Percentiles rank a stretch among this genome's conserved stretches.
phyloP scores from a whole-genome alignment of 2,888 invertebrate genomes.

The Vanessa cardui region DNA sequence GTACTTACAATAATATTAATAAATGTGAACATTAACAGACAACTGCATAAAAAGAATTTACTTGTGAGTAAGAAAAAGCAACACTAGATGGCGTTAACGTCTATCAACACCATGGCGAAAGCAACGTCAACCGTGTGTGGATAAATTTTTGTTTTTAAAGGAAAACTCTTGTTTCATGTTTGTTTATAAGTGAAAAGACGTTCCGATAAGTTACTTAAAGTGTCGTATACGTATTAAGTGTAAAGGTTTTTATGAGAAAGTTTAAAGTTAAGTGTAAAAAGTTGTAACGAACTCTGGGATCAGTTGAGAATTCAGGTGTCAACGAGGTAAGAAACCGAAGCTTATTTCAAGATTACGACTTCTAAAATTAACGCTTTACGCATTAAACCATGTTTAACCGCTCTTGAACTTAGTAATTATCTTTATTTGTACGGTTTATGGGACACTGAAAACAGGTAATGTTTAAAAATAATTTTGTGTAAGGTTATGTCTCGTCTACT shows the following conservation, averaged over 20 bases:
- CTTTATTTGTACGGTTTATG: constrained; percentile 28
- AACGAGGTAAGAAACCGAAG: constrained; percentile 81
- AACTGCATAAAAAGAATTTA: constrained; percentile 17
- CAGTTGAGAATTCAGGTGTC: constrained; percentile 80
- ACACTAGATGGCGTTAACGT: constrained; percentile 61
- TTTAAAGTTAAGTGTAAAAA: constrained; percentile 75
- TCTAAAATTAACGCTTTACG: constrained; percentile 64
- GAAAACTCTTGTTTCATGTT: constrained; percentile 71
- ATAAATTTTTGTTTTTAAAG: constrained; percentile 76
- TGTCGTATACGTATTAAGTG: constrained; percentile 60
- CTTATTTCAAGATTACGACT: constrained; percentile 67
- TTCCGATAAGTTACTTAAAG: constrained; percentile 59
- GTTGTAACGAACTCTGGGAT: constrained; percentile 79
- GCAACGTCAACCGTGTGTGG: constrained; percentile 74
- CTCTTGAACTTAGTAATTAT: constrained; percentile 47
- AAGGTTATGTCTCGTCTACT: constrained; percentile 71
- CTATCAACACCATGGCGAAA: constrained; percentile 74
- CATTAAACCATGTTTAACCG: constrained; percentile 49
- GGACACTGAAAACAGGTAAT: constrained; percentile 54
- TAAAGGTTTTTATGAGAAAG: constrained; percentile 60
- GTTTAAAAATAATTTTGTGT: constrained; percentile 73
- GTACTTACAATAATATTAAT: neutral
- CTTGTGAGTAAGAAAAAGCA: constrained; percentile 16
- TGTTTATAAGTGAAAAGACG: constrained; percentile 71
- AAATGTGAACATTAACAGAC: neutral